These are phyloP conservation scores for Synergus laeviventris DNA, from an alignment of 2,888 invertebrate species.

Conservation along the genomic window DNA sequence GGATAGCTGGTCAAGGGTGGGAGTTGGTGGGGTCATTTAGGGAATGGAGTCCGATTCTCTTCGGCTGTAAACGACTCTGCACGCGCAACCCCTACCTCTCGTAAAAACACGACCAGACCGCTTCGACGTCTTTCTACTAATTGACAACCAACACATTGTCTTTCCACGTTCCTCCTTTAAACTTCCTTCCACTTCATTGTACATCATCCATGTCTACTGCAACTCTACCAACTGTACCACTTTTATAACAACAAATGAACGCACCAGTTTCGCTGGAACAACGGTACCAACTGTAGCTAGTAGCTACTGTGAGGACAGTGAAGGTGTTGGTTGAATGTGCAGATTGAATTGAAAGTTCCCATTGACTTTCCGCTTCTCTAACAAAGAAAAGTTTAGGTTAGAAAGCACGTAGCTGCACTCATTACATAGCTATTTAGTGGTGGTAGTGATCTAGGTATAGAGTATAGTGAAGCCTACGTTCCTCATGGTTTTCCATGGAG, in stretches of 20 bases:
- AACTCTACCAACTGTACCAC: no score
- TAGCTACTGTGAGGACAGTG: no score
- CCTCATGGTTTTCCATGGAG: constrained; percentile 65
- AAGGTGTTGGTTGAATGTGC: no score
- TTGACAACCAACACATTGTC: constrained; percentile 72
- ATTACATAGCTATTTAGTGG: background rate
- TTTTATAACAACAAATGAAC: no score
- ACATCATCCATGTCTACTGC: background rate
- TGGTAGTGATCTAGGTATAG: constrained; percentile 15
- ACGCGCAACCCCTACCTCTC: constrained; percentile 54
- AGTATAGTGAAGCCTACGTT: constrained; percentile 48
- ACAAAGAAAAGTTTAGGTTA: constrained; percentile 12
- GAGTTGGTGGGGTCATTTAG: constrained; percentile 58
- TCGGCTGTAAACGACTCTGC: constrained; percentile 66
- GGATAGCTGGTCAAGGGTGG: constrained; percentile 38
- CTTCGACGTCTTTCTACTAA: constrained; percentile 60
- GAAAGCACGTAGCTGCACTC: background rate
- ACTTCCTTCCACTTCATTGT: constrained; percentile 11
- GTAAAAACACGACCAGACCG: constrained; percentile 56
- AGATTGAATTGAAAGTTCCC: no score
- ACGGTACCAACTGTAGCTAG: no score
- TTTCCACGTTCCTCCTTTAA: constrained; percentile 47
- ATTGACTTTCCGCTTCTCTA: background rate
- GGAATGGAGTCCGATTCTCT: constrained; percentile 65
- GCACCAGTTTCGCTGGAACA: no score